Conservation (phyloP, 2,797 vertebrate species). For the Chelon auratus region DNA sequence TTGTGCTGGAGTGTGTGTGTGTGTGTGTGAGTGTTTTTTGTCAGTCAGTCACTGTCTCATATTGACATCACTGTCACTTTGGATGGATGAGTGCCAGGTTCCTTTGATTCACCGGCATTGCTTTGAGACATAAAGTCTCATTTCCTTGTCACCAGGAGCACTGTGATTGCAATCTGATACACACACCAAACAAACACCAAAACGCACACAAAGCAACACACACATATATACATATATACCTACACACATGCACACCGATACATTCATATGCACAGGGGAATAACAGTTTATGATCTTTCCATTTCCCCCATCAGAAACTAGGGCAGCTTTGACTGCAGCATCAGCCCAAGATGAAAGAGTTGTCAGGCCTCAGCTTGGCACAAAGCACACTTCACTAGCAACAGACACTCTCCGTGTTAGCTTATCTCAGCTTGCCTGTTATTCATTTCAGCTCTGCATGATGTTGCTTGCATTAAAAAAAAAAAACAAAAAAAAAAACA, state of each 20-base stretch:
- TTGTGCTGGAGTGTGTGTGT: conserved; percentile 11
- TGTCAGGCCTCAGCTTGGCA: conserved; percentile 76
- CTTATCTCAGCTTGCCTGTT: conserved; percentile 77
- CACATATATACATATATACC: not conserved
- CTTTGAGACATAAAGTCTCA: conserved; percentile 76
- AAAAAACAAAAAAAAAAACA: conserved; percentile 14
- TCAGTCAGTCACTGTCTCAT: conserved; percentile 78
- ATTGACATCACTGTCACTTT: conserved; percentile 76
- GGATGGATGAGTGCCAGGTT: conserved; percentile 78
- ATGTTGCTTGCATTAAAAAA: conserved; percentile 79
- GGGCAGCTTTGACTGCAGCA: conserved; percentile 82
- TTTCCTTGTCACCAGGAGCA: conserved; percentile 76
- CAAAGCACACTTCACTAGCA: conserved; percentile 76
- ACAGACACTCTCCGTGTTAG: conserved; percentile 72
- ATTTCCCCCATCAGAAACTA: conserved; percentile 80
- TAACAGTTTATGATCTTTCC: conserved; percentile 76
- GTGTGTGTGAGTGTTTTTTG: conserved; percentile 42
- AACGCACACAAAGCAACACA: conserved; percentile 34
- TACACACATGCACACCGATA: conserved; percentile 25
- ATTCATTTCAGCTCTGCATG: conserved; percentile 83
- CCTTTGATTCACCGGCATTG: conserved; percentile 75
- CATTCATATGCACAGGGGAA: conserved; percentile 68
- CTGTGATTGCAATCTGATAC: conserved; percentile 72
- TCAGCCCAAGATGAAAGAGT: conserved; percentile 79
- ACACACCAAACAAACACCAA: conserved; percentile 53